Evolutionary conservation across 2,113 vertebrate species (phyloP).

Genomic region (Phalacrocorax carbo): DNA sequence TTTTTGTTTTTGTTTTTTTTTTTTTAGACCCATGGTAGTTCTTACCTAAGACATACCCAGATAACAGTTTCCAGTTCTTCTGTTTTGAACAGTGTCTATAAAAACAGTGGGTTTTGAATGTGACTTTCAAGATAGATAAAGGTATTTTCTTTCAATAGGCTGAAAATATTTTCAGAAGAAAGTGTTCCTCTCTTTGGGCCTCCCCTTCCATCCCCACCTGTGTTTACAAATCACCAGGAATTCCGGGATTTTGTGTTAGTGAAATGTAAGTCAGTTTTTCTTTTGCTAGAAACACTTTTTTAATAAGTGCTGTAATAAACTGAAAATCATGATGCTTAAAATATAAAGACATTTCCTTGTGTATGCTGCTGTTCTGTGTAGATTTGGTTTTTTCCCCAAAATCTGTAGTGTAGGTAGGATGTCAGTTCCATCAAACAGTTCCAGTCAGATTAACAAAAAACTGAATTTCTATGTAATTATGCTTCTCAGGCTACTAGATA

Average conservation of each 20-base stretch:
- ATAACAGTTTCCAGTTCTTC: background rate
- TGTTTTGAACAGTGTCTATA: background rate
- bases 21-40: background rate
- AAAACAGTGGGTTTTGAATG: background rate
- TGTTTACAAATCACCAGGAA: conserved; percentile 98
- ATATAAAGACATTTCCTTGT: background rate
- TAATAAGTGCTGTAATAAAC: background rate
- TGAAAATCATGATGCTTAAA: background rate
- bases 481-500: background rate
- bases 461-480: background rate
- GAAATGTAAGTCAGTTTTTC: conserved; percentile 84
- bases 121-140: background rate
- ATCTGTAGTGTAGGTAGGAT: background rate
- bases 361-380: background rate
- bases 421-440: background rate
- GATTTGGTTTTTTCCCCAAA: background rate
- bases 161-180: conserved; percentile 99
- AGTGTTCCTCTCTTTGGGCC: conserved; percentile 97
- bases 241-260: conserved; percentile 99
- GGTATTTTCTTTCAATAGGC: conserved; percentile 72
- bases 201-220: conserved; percentile 91
- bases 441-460: background rate
- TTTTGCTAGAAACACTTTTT: background rate
- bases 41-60: background rate
- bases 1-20: too few species aligned